These are phyloP conservation scores for Poeciliopsis paucimaculata DNA, from an alignment of 2,797 vertebrate genomes.

Conservation along the genomic window DNA sequence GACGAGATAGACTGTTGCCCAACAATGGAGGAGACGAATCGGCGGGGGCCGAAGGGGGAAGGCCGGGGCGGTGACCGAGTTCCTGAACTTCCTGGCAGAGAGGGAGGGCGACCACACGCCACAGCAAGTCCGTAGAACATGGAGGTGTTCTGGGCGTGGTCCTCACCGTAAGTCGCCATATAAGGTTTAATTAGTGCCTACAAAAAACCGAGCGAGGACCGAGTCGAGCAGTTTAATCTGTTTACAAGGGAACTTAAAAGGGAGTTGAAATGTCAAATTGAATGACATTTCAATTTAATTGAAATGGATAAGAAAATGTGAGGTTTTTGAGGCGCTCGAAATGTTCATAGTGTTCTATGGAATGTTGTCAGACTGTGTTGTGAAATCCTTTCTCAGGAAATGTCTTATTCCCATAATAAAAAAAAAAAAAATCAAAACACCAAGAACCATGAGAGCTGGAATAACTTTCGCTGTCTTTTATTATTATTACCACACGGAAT, in stretches of 20 bases:
- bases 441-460: neutral
- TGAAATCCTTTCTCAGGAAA: neutral
- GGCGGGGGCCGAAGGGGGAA: slow-evolving; percentile 12
- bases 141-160: slow-evolving; percentile 72
- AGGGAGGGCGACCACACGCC: slow-evolving; percentile 55
- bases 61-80: slow-evolving; percentile 70
- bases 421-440: neutral
- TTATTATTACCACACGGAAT: neutral
- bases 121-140: slow-evolving; percentile 41
- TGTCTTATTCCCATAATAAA: neutral
- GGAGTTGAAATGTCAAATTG: neutral
- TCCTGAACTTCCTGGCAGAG: slow-evolving; percentile 71
- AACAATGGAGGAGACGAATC: slow-evolving; percentile 68
- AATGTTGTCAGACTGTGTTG: neutral
- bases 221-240: neutral
- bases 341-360: neutral
- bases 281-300: neutral
- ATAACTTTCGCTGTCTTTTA: neutral
- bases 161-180: slow-evolving; percentile 50
- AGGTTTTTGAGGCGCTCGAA: neutral
- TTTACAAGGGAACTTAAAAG: neutral
- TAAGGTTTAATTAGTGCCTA: slow-evolving; percentile 68
- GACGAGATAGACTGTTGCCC: slow-evolving; percentile 61
- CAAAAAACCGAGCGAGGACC: neutral
- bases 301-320: no score